Conservation (phyloP, 2,797 vertebrate species). For the Lithobates sylvaticus region DNA sequence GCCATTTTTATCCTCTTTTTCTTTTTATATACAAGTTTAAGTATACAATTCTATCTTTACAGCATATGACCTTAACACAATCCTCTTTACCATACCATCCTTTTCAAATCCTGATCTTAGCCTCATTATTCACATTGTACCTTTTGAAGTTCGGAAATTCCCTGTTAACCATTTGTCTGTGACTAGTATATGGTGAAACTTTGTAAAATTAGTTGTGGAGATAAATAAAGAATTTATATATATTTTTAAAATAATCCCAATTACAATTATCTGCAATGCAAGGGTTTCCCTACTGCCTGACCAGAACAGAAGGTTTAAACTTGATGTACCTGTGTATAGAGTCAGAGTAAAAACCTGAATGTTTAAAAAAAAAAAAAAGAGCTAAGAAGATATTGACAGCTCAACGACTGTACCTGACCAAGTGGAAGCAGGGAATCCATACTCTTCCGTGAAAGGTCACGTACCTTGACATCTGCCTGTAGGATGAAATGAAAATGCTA, state of each 20-base stretch:
- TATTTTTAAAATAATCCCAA: not conserved
- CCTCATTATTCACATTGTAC: too few species aligned
- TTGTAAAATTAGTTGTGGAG: too few species aligned
- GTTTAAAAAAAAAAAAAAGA: not conserved
- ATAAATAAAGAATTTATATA: too few species aligned
- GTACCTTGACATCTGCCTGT: conserved; percentile 34
- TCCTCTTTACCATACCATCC: too few species aligned
- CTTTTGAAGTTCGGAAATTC: too few species aligned
- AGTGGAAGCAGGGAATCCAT: conserved; percentile 30
- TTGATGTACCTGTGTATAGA: not conserved
- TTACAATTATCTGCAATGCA: not conserved
- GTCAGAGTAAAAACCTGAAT: not conserved
- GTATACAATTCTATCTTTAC: too few species aligned
- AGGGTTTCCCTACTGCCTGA: not conserved
- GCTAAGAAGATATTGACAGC: conserved; percentile 45
- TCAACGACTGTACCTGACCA: conserved; percentile 30
- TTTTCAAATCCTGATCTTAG: too few species aligned
- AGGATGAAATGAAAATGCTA: conserved; percentile 34
- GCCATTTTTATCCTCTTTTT: too few species aligned
- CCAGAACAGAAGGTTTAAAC: not conserved
- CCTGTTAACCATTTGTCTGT: too few species aligned
- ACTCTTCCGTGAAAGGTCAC: conserved; percentile 41
- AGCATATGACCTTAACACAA: too few species aligned
- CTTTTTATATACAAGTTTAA: too few species aligned
- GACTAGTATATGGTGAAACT: too few species aligned